Conservation (phyloP, 2,113 vertebrate genomes). For the Cygnus atratus region DNA sequence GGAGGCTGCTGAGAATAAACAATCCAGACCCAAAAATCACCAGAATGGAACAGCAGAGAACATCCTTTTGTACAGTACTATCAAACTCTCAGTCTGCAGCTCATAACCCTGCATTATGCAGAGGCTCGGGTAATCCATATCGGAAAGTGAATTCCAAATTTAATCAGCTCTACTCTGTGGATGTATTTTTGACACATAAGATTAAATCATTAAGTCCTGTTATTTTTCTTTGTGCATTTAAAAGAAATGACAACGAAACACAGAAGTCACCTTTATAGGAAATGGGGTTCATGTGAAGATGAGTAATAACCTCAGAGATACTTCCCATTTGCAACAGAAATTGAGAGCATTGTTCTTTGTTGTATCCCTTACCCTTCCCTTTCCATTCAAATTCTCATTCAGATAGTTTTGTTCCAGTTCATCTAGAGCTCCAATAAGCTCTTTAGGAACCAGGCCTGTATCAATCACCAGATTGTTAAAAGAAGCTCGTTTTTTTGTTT, state of each 20-base stretch:
- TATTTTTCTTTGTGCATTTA: conserved; percentile 4
- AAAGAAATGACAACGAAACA: background rate
- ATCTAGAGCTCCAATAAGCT: background rate
- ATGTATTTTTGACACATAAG: background rate
- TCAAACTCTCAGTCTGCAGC: background rate
- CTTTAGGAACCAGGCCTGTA: background rate
- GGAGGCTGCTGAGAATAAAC: background rate
- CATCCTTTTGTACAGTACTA: background rate
- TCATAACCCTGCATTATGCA: background rate
- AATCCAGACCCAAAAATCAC: background rate
- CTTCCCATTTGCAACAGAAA: background rate
- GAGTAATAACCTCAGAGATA: background rate
- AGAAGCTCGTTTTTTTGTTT: background rate
- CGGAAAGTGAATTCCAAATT: background rate
- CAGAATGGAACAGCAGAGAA: background rate
- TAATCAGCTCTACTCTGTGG: background rate
- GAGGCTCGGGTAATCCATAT: background rate
- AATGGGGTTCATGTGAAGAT: background rate
- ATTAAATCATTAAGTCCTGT: background rate
- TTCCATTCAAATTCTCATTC: background rate
- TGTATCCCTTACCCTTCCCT: background rate
- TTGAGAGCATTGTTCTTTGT: background rate
- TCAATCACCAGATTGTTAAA: background rate
- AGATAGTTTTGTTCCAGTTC: background rate
- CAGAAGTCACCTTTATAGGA: background rate